Evolutionary conservation across 2,888 invertebrate genomes (phyloP).

Genomic region (Agrochola macilenta): DNA sequence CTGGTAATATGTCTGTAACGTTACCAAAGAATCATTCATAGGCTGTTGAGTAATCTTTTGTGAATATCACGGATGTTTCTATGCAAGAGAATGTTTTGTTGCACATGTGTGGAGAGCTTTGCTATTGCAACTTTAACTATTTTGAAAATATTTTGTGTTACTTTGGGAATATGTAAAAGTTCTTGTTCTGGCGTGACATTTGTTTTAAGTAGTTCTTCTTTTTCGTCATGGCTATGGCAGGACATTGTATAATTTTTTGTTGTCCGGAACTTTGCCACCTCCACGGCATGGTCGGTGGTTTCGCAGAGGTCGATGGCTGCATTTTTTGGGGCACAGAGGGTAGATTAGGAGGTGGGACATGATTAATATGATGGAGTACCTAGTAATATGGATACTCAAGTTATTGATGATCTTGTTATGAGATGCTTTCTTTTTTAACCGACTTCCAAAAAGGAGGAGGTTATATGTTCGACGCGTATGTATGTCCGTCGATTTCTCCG

Average conservation of each 20-base stretch:
- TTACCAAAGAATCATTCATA: slow-evolving; percentile 29
- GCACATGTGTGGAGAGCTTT: background rate
- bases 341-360: too few relatives aligned
- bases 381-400: background rate
- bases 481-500: too few relatives aligned
- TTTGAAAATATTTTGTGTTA: background rate
- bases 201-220: background rate
- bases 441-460: too few relatives aligned
- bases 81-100: slow-evolving; percentile 18
- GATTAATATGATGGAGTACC: too few relatives aligned
- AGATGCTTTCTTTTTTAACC: too few relatives aligned
- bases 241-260: too few relatives aligned
- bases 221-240: too few relatives aligned
- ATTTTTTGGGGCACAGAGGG: too few relatives aligned
- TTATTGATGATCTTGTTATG: background rate
- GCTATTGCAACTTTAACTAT: background rate
- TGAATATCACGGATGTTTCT: slow-evolving; percentile 46
- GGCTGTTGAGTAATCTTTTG: slow-evolving; percentile 42
- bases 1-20: slow-evolving; percentile 6
- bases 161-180: background rate
- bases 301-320: too few relatives aligned
- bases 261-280: too few relatives aligned
- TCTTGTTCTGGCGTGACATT: background rate
- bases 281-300: too few relatives aligned
- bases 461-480: too few relatives aligned